Evolutionary conservation across 2,113 vertebrate genomes (phyloP).

Genomic region (Rhegmatorhina hoffmannsi): DNA sequence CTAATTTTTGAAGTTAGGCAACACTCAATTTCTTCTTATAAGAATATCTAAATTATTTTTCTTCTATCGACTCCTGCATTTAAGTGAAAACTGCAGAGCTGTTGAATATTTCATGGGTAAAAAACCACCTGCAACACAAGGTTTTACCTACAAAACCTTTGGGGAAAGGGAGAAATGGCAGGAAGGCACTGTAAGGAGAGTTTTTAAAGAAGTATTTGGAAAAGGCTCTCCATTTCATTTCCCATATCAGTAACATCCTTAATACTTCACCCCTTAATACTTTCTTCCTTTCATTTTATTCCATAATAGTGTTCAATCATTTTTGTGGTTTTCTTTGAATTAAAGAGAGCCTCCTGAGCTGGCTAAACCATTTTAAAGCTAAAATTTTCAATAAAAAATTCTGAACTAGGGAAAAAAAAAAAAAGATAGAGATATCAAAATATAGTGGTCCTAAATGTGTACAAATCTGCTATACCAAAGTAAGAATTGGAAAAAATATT

Average conservation of each 20-base stretch:
- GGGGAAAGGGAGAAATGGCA: conserved; percentile 31
- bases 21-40: conserved; percentile 65
- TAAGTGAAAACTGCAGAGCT: conserved; percentile 68
- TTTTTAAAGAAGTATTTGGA: conserved; percentile 36
- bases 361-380: not conserved
- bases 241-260: conserved; percentile 29
- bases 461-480: not conserved
- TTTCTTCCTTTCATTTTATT: conserved; percentile 44
- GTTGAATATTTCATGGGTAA: conserved; percentile 73
- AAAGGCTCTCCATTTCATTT: conserved; percentile 50
- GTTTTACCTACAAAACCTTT: conserved; percentile 57
- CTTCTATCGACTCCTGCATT: conserved; percentile 72
- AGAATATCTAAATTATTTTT: conserved; percentile 72
- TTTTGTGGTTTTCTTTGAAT: conserved; percentile 41
- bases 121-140: conserved; percentile 6
- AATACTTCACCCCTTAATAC: conserved; percentile 36
- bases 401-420: not conserved
- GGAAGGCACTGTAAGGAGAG: not conserved
- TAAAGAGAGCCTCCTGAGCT: conserved; percentile 5
- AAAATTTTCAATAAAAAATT: conserved; percentile 36
- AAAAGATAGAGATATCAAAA: not conserved
- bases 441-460: not conserved
- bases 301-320: conserved; percentile 13
- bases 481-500: not conserved
- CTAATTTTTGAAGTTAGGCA: conserved; percentile 74